Base-by-base conservation (phyloP, 2,113 vertebrate genomes). In the Lophius piscatorius region DNA sequence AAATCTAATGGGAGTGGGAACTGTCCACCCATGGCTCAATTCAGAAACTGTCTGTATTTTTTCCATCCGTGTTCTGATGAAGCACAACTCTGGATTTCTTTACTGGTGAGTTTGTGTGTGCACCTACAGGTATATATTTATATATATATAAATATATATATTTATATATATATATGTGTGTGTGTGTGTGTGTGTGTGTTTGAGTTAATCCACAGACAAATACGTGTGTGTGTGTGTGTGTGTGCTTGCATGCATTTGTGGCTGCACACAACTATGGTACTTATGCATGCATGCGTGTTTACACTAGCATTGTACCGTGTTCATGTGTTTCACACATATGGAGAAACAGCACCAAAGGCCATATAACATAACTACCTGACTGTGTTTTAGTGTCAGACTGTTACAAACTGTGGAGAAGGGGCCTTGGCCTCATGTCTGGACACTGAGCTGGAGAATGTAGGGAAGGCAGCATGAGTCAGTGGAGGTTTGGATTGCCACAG, bases 401-500 rank as follows among this genome's bases (percentile, higher is more conserved):
- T 70, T 72, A 62, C 63, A 75, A 61, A 68, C 67, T 45, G 61
- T 54, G 26, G 61, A 36, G 70, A 62, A 4, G 60, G 44, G 72
- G 69, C 63, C 65, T 52, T 49, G 45, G 72, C 45, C 70, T 76
- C 64, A 26, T 78, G 73, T 87, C 68, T 59, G 63, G 47, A 76
- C 79, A 48, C 13, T 38, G 65, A 68, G 63, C 67, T 24, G 58
- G 42, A 83, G 77, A 76, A 80, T 66, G 65, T 39, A 40, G 52
- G 6, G 59, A 62, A 55, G 54, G 40, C 26, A 61, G 59, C 64
- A 80, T 74, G 73, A 65, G 58, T 78, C 71, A 70, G 70, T 45
- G 48, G 62, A 81, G 74, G 81, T 85, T 80, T 80, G 75, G 69
- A 74, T 54, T 47, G 44, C 63, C 61, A 21, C 41, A 21, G 54